Evolutionary conservation across 1,140 invertebrate genomes (phyloP).

Genomic region (Hormaphis cornu): DNA sequence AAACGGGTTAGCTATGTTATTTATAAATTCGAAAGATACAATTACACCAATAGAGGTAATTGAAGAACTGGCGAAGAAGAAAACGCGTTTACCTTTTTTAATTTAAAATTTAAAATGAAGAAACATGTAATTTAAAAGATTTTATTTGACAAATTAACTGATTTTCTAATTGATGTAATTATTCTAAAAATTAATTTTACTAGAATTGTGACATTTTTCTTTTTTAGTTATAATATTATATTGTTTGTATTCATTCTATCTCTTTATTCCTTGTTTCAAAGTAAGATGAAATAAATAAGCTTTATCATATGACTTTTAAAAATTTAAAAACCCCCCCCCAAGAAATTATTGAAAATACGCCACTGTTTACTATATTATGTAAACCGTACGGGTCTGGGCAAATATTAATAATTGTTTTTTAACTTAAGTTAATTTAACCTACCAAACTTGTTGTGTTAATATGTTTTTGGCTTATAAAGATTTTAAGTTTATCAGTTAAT

Average conservation of each 20-base stretch:
- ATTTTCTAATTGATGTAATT: not conserved
- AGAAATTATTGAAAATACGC: constrained; percentile 1
- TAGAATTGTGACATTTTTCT: not conserved
- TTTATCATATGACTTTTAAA: not conserved
- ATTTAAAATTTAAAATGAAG: not conserved
- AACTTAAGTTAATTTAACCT: no score
- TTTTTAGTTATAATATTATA: not conserved
- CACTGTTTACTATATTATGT: no score
- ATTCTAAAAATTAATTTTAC: not conserved
- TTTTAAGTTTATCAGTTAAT: no score
- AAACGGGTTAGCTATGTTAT: not conserved
- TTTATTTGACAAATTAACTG: not conserved
- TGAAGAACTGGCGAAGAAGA: not conserved
- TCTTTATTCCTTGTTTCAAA: not conserved
- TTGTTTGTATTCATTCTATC: not conserved
- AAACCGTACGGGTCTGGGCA: no score
- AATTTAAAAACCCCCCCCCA: not conserved
- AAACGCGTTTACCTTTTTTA: not conserved
- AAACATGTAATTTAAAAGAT: not conserved
- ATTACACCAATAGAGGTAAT: not conserved
- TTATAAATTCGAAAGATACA: not conserved
- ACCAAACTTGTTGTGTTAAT: no score
- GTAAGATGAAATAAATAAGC: not conserved
- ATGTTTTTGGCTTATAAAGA: no score
- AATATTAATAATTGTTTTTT: no score